phyloP scores from a whole-genome alignment of 2,888 invertebrate species.

The Callyntrura sp. region DNA sequence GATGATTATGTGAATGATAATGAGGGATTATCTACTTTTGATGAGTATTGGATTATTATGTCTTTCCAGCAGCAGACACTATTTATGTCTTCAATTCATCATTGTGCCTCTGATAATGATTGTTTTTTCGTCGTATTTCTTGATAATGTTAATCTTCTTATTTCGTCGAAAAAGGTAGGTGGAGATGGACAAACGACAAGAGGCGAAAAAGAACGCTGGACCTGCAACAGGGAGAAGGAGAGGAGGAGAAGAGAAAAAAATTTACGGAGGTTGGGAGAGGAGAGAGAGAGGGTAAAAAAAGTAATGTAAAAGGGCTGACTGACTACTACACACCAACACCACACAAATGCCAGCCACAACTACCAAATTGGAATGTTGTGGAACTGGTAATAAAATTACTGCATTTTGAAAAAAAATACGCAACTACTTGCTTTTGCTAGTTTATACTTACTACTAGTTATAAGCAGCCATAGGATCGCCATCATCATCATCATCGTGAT shows the following conservation, averaged over 20 bases:
- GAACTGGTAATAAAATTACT: constrained; percentile 53
- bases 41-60: constrained; percentile 5
- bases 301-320: too few relatives aligned
- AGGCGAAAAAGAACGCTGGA: too few relatives aligned
- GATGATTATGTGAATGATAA: background rate
- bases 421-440: background rate
- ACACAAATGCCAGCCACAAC: background rate
- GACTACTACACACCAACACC: background rate
- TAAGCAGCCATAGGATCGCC: too few relatives aligned
- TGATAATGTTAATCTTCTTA: background rate
- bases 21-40: constrained; percentile 14
- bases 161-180: constrained; percentile 3
- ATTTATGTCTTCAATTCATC: background rate
- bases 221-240: background rate
- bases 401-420: too few relatives aligned
- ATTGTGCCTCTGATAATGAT: background rate
- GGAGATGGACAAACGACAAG: constrained; percentile 27
- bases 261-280: background rate
- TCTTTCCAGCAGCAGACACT: background rate
- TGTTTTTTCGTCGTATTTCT: background rate
- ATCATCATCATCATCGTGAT: too few relatives aligned
- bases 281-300: background rate
- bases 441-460: too few relatives aligned
- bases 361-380: constrained; percentile 59
- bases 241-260: too few relatives aligned